Base-by-base conservation (phyloP, 2,888 invertebrate genomes). In the Smittia aterrima region DNA sequence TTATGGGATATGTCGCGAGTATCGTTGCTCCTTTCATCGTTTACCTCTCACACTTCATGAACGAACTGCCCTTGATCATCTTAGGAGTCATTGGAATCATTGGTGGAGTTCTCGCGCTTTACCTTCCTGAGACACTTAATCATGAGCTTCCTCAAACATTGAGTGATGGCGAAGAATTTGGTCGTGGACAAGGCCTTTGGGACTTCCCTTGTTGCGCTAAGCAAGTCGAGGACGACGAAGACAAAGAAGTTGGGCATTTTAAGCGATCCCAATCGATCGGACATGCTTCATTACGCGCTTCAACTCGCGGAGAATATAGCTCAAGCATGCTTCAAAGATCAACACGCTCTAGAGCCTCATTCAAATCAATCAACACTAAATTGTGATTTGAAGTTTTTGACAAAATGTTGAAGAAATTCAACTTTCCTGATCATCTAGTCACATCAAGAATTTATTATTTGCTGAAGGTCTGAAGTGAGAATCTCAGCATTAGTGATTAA, bases 1-100 rank as follows among this genome's bases (percentile, higher is more conserved):
- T 93, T 75, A 92, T 93, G 91, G 94, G 94, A 41, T 93, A 93
- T 77, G 91, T 93, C 0, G 91, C 93, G 0, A 91, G 91, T 71
- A 92, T 93, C 76, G 82, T 92, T 0, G 90, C 92, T 0, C 95
- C 95, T 0, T 93, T 93, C 79, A 89, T 95, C 1, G 94, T 95
- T 11, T 93, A 93, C 79, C 83, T 94, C 81, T 90, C 89, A 3
- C 89, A 90, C 75, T 82, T 92, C 38, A 89, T 91, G 3, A 86
- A 88, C 53, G 84, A 89, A 0, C 82, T 95, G 7, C 94, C 95
- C 0, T 86, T 95, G 0, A 83, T 93, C 1, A 90, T 95, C 74
- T 84, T 95, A 62, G 95, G 95, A 0, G 83, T 87, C 0, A 80
- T 94, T 41, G 92, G 93, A 0, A 86, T 94, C 1, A 71, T 87